Base-by-base conservation (phyloP, 2,113 vertebrate species). In the Brachirus orientalis region DNA sequence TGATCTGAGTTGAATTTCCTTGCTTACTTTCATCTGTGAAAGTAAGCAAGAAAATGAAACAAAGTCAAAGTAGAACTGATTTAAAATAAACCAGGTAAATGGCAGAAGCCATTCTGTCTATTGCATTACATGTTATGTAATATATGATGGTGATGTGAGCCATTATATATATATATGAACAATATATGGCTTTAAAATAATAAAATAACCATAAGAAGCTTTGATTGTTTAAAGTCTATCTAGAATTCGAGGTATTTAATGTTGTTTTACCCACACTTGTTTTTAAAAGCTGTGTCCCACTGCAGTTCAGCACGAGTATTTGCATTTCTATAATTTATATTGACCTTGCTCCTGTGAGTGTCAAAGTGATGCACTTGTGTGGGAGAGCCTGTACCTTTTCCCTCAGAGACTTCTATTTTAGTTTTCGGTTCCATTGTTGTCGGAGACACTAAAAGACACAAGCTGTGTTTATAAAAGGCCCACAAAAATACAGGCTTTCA, bases 141-240 rank as follows among this genome's bases (percentile, higher is more conserved):
- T 3, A 28, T 28, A 28, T 59, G 52, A 19, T 55, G n/a, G n/a
- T n/a, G 11, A 38, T 33, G 47, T 72, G 60, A 83, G 48, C 58
- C 59, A 52, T 52, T 69, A n/a, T 40, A 18, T 72, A 63, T 64
- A 74, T 50, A 13, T 56, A 43, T 56, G 22, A 10, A 37, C 51
- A 77, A 54, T 77, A 71, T 10, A 57, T 3, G 7, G 41, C 33
- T 81, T 79, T 78, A 20, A 80, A 83, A 79, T 48, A 45, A 45
- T 75, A n/a, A n/a, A n/a, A n/a, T n/a, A n/a, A n/a, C n/a, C n/a
- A n/a, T n/a, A 69, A 43, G 54, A 64, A 67, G 45, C 40, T 61
- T 37, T 55, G 59, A 63, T 44, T 46, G 75, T 72, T 75, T 74
- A 69, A 73, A 84, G 85, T 80, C 85, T 67, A 86, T 81, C 59